Evolutionary conservation across 2,113 vertebrate species (phyloP), one percentile per base, ranked within the genome.

Genomic region (Sitta europaea): DNA sequence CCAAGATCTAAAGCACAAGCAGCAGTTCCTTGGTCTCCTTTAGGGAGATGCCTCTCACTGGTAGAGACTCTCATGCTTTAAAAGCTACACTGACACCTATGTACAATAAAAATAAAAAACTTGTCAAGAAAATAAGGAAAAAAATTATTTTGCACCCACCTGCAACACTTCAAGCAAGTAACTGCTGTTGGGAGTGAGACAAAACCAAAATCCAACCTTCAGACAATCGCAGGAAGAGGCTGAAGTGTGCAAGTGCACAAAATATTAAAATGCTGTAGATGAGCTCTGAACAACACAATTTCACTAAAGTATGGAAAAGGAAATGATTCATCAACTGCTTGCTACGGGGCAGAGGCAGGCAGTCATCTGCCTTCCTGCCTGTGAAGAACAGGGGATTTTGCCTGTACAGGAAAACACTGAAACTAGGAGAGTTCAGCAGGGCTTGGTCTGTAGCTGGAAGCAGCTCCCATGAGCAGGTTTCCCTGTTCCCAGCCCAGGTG

Each of bases 161-260:
- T 21, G 5, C 35, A 70, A 17, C 18, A 8, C 21, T 66, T 58
- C 0, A 0, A 66, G 21, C 43, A 63, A 82, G 57, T 35, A 58
- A 45, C 21, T 9, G 33, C 24, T 36, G 11, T 4, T 71, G 63
- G 25, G 93, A 86, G 35, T 24, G 58, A 57, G 20, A 47, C 11
- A 31, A 54, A 48, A 58, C 12, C 24, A 38, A 42, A 20, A 15
- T 38, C 17, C 47, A 79, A 21, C 54, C 43, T 50, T 77, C 2
- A 6, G 55, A 94, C 96, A 97, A 95, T 80, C 13, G 53, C 78
- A 95, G 94, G 93, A 97, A 97, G 82, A 80, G 33, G 42, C 14
- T 1, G 2, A 54, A 86, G 74, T 89, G 50, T 36, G 24, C 22
- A 66, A 96, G 81, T 24, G 67, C 58, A 94, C 29, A 50, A 57